Base-by-base conservation (phyloP, 2,888 invertebrate species). In the Trypoxylon attenuatum region DNA sequence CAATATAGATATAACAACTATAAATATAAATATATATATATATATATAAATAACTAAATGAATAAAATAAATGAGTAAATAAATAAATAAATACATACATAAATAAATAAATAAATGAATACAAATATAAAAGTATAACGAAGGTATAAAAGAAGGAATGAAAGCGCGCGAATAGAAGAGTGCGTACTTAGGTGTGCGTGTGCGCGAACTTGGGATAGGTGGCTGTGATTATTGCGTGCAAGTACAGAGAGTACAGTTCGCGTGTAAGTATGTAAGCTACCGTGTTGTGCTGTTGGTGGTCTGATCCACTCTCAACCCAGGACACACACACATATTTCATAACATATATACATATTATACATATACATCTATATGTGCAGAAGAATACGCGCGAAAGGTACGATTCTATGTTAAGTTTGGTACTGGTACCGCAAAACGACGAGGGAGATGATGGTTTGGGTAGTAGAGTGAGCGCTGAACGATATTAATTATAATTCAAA, bases 221-320 rank as follows among this genome's bases (percentile, higher is more conserved):
- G 82, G 83, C 84, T 84, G 84, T 84, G 83, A 83, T 78, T 81
- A 76, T 69, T 81, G 83, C 69, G 82, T 83, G 83, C 80, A 79
- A 80, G 77, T 72, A 18, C 15, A 18, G 38, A 63, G 18, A 55
- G 45, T 45, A 47, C 39, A 66, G 38, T 51, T 49, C 39, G 39
- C 45, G 66, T 53, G 61, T 71, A 55, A 67, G 53, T 50, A 71
- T 51, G 51, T 42, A 54, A 67, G 68, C 54, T 45, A 65, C 53
- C 55, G 52, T 46, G 43, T 46, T 54, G n/a, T n/a, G n/a, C n/a
- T n/a, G n/a, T n/a, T n/a, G n/a, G n/a, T n/a, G n/a, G 23, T 51
- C 46, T 57, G 42, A 55, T 29, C n/a, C 50, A 51, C 16, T 46
- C 29, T 49, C 38, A 43, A 13, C 38, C 33, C 19, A 16, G 51